Evolutionary conservation across 2,113 vertebrate genomes (phyloP), one percentile per base, ranked within the genome.

Genomic region (Epinephelus lanceolatus): DNA sequence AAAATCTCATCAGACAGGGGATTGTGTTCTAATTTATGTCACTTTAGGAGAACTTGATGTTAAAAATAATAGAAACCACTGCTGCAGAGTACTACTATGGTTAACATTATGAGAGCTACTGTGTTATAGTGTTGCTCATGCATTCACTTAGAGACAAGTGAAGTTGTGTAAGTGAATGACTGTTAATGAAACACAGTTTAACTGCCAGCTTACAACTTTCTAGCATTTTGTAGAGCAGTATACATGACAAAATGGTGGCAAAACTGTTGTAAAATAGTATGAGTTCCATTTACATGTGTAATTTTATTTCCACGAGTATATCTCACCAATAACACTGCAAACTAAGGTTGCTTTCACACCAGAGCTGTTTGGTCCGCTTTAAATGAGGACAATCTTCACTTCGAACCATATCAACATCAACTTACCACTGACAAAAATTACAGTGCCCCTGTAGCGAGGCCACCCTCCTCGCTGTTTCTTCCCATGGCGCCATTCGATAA

Each of bases 341-440:
- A 37, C 33, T 57, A 57, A 11, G 27, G 27, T 30, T 3, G 27
- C 27, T 30, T 30, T 30, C 27, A 30, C 3, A 30, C 27, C 27
- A 30, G 27, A 30, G 27, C 27, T 10, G 8, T 42, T 42, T 55
- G 8, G 52, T 10, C 52, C 33, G 6, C 33, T 47, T 12, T 66
- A 45, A 17, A 66, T 3, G 21, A 18, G 63, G 63, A 42, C 12
- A 66, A 66, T 66, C 19, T 17, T 7, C 6, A 59, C 13, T 25
- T 66, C 0, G 13, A 66, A 47, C 14, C 19, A 66, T 15, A 33
- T 14, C 4, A 49, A 49, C 23, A 49, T 2, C 19, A 53, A 23
- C 61, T 77, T 59, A 77, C 52, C 62, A 23, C 62, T 47, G 21
- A 77, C 63, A 47, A 77, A 67, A 45, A 77, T 3, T 13, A 57